phyloP scores from a whole-genome alignment of 2,797 vertebrate species.

The Coregonus sp. region DNA sequence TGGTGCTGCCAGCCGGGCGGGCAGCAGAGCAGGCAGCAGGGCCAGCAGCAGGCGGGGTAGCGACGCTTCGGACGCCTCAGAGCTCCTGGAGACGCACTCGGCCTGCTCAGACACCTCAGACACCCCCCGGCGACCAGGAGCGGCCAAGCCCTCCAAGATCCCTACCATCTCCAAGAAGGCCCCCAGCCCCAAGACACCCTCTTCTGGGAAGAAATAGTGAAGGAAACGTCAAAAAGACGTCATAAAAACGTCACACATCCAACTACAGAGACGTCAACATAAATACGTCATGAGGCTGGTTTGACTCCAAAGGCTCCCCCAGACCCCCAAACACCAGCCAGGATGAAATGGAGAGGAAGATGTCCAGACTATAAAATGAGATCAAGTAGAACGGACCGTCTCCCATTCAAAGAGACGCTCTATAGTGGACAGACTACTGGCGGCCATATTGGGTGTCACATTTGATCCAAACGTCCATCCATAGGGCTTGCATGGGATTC shows the following conservation, averaged over 20 bases:
- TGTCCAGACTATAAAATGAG: background rate
- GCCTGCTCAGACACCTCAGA: slow-evolving; percentile 95
- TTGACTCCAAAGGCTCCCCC: background rate
- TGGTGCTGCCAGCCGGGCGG: slow-evolving; percentile 85
- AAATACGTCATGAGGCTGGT: background rate
- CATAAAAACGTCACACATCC: background rate
- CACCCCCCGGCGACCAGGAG: slow-evolving; percentile 85
- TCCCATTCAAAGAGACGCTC: background rate
- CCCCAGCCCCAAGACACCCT: slow-evolving; percentile 85
- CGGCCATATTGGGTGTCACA: slow-evolving; percentile 28
- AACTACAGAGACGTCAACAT: background rate
- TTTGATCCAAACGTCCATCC: slow-evolving; percentile 30
- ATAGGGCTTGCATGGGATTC: slow-evolving; percentile 24
- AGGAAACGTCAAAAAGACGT: background rate
- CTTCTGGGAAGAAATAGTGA: slow-evolving; percentile 82
- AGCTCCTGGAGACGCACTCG: slow-evolving; percentile 90
- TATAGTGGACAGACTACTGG: background rate
- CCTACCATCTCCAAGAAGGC: slow-evolving; percentile 95
- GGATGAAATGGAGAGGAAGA: slow-evolving; percentile 6
- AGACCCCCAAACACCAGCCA: background rate
- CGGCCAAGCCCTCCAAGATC: slow-evolving; percentile 89
- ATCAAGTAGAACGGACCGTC: background rate
- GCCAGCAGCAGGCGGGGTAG: slow-evolving; percentile 93
- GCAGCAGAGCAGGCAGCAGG: slow-evolving; percentile 89
- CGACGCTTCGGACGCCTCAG: slow-evolving; percentile 91